Percentiles rank a stretch among this genome's conserved stretches.
Conservation (phyloP, 2,797 vertebrate genomes). For the Peromyscus melanophrys region DNA sequence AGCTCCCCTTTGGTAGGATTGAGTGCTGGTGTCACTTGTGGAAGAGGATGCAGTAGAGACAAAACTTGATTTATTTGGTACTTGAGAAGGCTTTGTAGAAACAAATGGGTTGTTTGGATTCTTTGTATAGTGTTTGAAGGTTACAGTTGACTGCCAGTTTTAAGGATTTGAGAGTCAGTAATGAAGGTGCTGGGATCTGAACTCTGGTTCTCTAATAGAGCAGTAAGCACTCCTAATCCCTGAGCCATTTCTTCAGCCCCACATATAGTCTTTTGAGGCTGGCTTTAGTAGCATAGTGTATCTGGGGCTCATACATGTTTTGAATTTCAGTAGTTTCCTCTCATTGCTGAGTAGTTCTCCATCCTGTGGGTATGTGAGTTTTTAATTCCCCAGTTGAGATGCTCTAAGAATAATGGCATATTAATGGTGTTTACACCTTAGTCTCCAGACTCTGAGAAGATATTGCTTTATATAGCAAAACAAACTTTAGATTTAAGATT, state of each 20-base stretch:
- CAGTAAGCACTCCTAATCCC: not conserved
- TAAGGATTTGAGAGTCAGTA: not conserved
- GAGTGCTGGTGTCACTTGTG: not conserved
- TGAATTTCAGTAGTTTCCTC: not conserved
- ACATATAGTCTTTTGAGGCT: not conserved
- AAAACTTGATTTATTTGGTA: slow-evolving; percentile 3
- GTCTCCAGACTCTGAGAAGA: not conserved
- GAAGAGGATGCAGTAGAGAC: not conserved
- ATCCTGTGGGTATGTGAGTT: not conserved
- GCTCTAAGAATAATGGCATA: not conserved
- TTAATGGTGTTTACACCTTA: not conserved
- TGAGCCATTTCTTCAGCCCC: not conserved
- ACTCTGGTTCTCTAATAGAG: not conserved
- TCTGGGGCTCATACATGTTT: not conserved
- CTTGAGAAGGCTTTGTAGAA: not conserved
- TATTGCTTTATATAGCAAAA: not conserved
- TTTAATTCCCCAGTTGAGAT: not conserved
- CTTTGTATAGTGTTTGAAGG: not conserved
- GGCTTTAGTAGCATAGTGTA: not conserved
- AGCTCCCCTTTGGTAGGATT: not conserved
- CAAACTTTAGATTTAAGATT: not conserved
- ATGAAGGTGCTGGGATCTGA: not conserved
- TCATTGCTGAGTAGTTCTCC: not conserved
- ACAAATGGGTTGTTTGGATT: not conserved
- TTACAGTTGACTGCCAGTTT: not conserved